A percentile compares a stretch with the other conserved stretches of the same genome.
Evolutionary conservation across 2,797 vertebrate genomes (phyloP).

Genomic region (Chromis chromis): DNA sequence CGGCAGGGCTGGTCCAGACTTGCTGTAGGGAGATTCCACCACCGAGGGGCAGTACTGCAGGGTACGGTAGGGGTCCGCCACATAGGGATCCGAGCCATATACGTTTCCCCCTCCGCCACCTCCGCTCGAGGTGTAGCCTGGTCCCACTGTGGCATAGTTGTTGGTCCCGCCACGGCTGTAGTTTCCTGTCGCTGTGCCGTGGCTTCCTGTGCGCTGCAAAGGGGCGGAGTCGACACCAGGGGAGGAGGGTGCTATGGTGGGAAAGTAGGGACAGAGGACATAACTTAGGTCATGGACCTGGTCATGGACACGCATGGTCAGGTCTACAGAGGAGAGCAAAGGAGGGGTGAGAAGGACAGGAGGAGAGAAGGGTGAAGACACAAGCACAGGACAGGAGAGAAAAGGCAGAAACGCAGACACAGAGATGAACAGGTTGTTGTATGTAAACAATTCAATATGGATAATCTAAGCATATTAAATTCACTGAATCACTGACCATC

Average conservation of each 20-base stretch:
- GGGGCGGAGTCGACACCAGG: constrained; percentile 99
- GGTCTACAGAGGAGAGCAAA: constrained; percentile 87
- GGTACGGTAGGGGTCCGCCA: constrained; percentile 95
- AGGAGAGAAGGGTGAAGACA: constrained; percentile 13
- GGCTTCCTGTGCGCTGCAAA: constrained; percentile 98
- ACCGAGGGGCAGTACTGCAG: constrained; percentile 98
- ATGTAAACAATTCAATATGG: constrained; percentile 43
- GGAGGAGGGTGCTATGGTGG: constrained; percentile 98
- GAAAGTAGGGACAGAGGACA: constrained; percentile 99
- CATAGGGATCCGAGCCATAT: constrained; percentile 80
- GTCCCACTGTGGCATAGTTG: constrained; percentile 91
- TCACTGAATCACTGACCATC: background rate
- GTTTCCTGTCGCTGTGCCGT: constrained; percentile 88
- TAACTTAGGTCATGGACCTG: constrained; percentile 92
- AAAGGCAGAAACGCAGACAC: constrained; percentile 19
- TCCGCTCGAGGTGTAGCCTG: constrained; percentile 81
- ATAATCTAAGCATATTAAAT: background rate
- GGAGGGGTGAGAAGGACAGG: background rate
- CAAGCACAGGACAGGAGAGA: constrained; percentile 10
- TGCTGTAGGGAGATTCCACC: constrained; percentile 99
- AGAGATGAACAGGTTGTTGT: constrained; percentile 46
- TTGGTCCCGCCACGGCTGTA: constrained; percentile 91
- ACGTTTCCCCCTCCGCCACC: constrained; percentile 69
- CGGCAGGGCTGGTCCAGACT: constrained; percentile 96
- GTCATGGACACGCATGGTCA: constrained; percentile 92